Conservation (phyloP, 2,797 vertebrate species). For the Spondyliosoma cantharus region DNA sequence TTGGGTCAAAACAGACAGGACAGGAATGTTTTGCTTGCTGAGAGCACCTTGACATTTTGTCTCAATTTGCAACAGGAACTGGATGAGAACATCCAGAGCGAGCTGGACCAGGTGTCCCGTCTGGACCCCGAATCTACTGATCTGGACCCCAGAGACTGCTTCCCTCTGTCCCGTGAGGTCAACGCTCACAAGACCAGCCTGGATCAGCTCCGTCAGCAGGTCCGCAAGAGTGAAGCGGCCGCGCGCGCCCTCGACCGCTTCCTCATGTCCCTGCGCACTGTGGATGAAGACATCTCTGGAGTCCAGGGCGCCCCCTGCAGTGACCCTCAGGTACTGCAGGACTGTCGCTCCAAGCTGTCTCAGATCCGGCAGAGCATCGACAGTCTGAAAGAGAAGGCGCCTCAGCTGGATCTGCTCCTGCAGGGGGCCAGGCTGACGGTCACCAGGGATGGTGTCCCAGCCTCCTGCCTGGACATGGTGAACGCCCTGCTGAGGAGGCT, state of each 20-base stretch:
- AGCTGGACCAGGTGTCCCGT: conserved; percentile 85
- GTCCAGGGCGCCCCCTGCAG: conserved; percentile 66
- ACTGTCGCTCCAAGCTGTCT: conserved; percentile 71
- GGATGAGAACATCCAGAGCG: conserved; percentile 84
- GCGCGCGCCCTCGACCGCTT: conserved; percentile 89
- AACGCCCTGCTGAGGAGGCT: conserved; percentile 69
- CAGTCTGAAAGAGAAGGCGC: conserved; percentile 86
- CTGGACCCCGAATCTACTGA: conserved; percentile 80
- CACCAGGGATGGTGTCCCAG: conserved; percentile 76
- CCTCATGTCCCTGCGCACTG: conserved; percentile 85
- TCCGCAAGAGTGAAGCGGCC: conserved; percentile 83
- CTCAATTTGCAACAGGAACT: conserved; percentile 70
- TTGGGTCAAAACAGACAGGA: too few species aligned
- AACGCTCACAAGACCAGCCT: conserved; percentile 85
- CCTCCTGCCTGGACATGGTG: conserved; percentile 84
- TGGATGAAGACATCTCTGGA: conserved; percentile 79
- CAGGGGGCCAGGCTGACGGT: conserved; percentile 82
- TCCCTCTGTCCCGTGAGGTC: conserved; percentile 83
- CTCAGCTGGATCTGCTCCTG: conserved; percentile 86
- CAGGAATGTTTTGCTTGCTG: neutral
- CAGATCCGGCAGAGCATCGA: conserved; percentile 80
- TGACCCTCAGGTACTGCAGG: conserved; percentile 66
- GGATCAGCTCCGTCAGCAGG: conserved; percentile 85
- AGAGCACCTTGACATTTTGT: neutral
- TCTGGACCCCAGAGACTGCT: conserved; percentile 85